Percentiles rank a stretch among this genome's conserved stretches.
Evolutionary conservation across 1,140 invertebrate genomes (phyloP).

Genomic region (Zophobas atratus): DNA sequence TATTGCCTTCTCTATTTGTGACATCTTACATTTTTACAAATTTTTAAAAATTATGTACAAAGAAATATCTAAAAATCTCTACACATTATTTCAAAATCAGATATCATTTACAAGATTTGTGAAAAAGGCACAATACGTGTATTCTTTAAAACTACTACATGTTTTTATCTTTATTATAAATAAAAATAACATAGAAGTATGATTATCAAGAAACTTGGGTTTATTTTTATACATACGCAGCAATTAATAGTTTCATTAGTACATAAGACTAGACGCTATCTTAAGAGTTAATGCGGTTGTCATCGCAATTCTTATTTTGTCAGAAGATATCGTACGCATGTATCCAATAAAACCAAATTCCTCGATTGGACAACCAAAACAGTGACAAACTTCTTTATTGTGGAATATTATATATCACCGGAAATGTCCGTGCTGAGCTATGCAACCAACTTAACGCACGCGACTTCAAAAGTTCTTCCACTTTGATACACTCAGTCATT

Average conservation of each 20-base stretch:
- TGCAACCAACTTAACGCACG: constrained; percentile 27
- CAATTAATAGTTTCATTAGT: neutral
- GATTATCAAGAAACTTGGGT: constrained; percentile 34
- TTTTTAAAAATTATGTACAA: constrained; percentile 59
- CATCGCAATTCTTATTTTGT: no score
- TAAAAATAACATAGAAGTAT: constrained; percentile 12
- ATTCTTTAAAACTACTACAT: constrained; percentile 27
- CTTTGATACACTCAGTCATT: constrained; percentile 34
- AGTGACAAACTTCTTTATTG: neutral
- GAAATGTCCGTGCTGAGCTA: neutral
- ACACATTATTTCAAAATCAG: constrained; percentile 45
- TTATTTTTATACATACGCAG: constrained; percentile 22
- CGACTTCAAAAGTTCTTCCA: constrained; percentile 10
- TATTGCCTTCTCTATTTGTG: constrained; percentile 32
- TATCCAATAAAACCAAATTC: constrained; percentile 17
- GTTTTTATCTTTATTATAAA: constrained; percentile 12
- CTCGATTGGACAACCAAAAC: constrained; percentile 23
- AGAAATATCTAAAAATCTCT: constrained; percentile 50
- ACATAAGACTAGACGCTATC: constrained; percentile 38
- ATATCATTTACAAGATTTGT: constrained; percentile 49
- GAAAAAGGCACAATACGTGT: constrained; percentile 56
- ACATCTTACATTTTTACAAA: constrained; percentile 54
- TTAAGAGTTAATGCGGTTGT: neutral
- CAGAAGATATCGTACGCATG: no score
- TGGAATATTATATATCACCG: constrained; percentile 22